Conservation (phyloP, 2,113 vertebrate genomes). For the Leuciscus idus region DNA sequence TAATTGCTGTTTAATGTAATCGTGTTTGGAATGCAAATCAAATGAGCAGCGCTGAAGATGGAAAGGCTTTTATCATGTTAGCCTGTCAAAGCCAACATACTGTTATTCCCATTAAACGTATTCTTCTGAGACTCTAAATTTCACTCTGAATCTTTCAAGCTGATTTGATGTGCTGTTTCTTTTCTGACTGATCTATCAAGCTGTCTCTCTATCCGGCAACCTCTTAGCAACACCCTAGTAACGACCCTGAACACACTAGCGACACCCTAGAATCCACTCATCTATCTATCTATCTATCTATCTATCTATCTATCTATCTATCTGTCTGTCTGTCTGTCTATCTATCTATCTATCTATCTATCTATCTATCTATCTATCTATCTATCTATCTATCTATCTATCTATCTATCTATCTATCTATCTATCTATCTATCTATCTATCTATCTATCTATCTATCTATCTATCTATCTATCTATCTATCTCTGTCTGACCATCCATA, state of each 20-base stretch:
- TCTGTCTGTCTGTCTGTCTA: not conserved
- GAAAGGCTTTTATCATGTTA: not conserved
- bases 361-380: not conserved
- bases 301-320: not conserved
- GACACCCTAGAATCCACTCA: not conserved
- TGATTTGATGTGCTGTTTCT: not conserved
- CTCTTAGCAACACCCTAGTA: not conserved
- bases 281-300: not conserved
- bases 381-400: not conserved
- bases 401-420: not conserved
- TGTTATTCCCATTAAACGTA: not conserved
- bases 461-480: too few relatives aligned
- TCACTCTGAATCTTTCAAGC: not conserved
- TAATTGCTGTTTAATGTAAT: constrained; percentile 26
- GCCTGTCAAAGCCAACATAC: constrained; percentile 14
- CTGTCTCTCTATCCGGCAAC: not conserved
- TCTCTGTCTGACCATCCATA: not conserved
- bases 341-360: not conserved
- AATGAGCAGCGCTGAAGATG: constrained; percentile 3
- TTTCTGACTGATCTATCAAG: not conserved
- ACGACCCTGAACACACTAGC: not conserved
- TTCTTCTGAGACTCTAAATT: not conserved
- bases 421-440: too few relatives aligned
- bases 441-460: too few relatives aligned
- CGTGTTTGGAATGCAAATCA: constrained; percentile 11